Evolutionary conservation across 2,888 invertebrate genomes (phyloP), one percentile per base, ranked within the genome.

Genomic region (Xestia rhomboidea): DNA sequence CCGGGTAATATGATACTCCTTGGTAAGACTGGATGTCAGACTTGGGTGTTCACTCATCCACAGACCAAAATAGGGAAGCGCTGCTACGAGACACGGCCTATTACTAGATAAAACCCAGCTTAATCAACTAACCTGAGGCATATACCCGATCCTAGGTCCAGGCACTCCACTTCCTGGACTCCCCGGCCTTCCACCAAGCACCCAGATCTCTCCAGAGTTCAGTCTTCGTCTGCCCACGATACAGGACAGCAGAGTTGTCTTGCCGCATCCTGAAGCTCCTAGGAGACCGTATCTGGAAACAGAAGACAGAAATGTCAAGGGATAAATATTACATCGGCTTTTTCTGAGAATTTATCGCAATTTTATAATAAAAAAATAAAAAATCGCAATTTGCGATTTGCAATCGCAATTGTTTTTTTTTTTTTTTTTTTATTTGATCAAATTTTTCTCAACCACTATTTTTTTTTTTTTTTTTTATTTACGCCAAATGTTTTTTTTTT

Each of bases 231-330:
- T 96, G 2, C 99, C 99, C 5, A 99, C 98, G 80, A 99, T 98
- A 93, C 98, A 98, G 80, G 98, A 98, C 0, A 99, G 97, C 11
- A 99, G 95, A 0, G 99, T 99, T 0, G 99, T 99, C 94, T 99
- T 99, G 0, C 99, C 99, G 92, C 99, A 99, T 0, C 99, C 99
- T 87, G 99, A 99, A 0, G 99, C 98, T 30, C 99, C 99, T 60
- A 99, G 96, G 0, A 99, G 97, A 83, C 99, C 99, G 91, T 99
- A 99, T 90, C 99, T 99, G 95, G 30, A 96, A 93, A 82, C 2
- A 71, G 68, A 81, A 64, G 73, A 64, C 2, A 0, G 6, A 21
- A 62, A 60, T 34, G 10, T 62, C 60, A 34, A 11, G 5, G 5
- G 5, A 30, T 60, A 60, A 10, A 30, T 4, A 21, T 30, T 18